These are phyloP conservation scores for Trissoscelio sp. DNA, from an alignment of 2,888 invertebrate genomes.

Conservation along the genomic window DNA sequence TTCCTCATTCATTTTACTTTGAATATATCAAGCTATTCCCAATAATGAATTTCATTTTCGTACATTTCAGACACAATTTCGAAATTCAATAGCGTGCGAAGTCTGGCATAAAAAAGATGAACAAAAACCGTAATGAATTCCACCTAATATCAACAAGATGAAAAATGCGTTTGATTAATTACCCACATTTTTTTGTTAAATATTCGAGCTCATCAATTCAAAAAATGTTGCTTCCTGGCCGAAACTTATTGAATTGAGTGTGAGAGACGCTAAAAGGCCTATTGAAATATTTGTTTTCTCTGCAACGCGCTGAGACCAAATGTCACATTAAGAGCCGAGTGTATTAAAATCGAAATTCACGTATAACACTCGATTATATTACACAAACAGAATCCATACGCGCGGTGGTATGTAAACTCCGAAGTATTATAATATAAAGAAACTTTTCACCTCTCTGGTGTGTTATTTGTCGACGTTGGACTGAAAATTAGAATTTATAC, in stretches of 20 bases:
- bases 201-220: slow-evolving; percentile 61
- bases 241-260: slow-evolving; percentile 38
- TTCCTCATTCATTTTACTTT: no score
- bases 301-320: slow-evolving; percentile 55
- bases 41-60: no score
- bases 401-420: slow-evolving; percentile 61
- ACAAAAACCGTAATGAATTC: slow-evolving; percentile 26
- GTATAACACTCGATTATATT: slow-evolving; percentile 64
- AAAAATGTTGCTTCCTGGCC: slow-evolving; percentile 37
- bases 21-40: no score
- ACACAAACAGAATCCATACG: slow-evolving; percentile 66
- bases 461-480: slow-evolving; percentile 15
- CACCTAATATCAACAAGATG: slow-evolving; percentile 56
- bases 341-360: slow-evolving; percentile 65
- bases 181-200: slow-evolving; percentile 51
- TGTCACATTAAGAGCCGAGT: slow-evolving; percentile 51
- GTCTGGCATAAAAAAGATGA: not conserved
- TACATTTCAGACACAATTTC: slow-evolving; percentile 5
- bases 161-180: slow-evolving; percentile 58
- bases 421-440: slow-evolving; percentile 53
- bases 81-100: not conserved
- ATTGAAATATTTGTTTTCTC: slow-evolving; percentile 69
- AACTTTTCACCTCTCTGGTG: slow-evolving; percentile 29
- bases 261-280: slow-evolving; percentile 58
- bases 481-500: slow-evolving; percentile 45